Evolutionary conservation across 2,797 vertebrate genomes (phyloP), one percentile per base, ranked within the genome.

Genomic region (Pseudocheirus occidentalis): DNA sequence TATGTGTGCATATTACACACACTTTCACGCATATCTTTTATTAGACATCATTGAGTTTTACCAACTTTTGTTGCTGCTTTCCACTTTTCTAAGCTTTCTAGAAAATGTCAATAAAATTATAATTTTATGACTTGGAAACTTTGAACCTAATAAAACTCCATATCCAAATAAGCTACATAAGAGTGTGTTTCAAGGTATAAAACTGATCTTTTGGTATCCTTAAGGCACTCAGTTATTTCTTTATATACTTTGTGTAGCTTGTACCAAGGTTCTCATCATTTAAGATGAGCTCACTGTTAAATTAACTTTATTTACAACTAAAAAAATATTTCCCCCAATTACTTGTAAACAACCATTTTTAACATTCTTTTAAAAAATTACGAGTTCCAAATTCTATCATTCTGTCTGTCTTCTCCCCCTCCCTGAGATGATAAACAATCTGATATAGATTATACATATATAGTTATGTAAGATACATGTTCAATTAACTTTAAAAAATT

Each of bases 141-240:
- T 95, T 92, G 59, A 66, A 90, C 95, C 59, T 93, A 52, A 59
- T 62, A 53, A 87, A 92, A 12, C 27, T 58, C 92, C 46, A 55
- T 91, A 96, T 92, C 92, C 53, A 50, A 40, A 73, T 40, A 40
- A 73, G 16, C 94, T 95, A 58, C 29, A 28, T 40, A 93, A 91
- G n/a, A 55, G 93, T 92, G 90, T n/a, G 34, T 73, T 54, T 1
- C 14, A 94, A 95, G 90, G 93, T 54, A 46, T 91, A 46, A 93
- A 94, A 94, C 66, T 92, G 21, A 58, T 73, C 52, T 94, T 94
- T 96, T 94, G 91, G 40, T 21, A 92, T 89, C 94, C 50, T 92
- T 96, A 94, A 94, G 52, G 40, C 3, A 40, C 34, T 53, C 16
- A 92, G 0, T 91, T 93, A 13, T 31, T n/a, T 62, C 90, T 94